Percentiles rank a stretch among this genome's conserved stretches.
phyloP scores from a whole-genome alignment of 2,797 vertebrate genomes.

The Micromesistius poutassou region DNA sequence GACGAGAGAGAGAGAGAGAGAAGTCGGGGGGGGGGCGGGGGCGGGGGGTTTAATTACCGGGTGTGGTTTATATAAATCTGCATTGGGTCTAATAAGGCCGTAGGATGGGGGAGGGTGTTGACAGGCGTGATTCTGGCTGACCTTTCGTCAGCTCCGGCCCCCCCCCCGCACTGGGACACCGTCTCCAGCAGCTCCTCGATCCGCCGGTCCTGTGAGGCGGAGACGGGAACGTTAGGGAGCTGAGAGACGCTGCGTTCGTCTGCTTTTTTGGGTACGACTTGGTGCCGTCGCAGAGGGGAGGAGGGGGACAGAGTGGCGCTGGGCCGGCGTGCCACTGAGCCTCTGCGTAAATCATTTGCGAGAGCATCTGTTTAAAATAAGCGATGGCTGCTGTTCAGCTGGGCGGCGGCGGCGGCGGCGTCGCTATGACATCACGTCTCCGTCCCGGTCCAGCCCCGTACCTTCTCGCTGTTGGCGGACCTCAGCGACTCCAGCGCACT shows the following conservation, averaged over 20 bases:
- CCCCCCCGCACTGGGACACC: constrained; percentile 80
- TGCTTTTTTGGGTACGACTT: background rate
- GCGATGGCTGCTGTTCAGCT: background rate
- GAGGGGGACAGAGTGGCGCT: too few relatives aligned
- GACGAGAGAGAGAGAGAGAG: background rate
- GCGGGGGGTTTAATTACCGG: background rate
- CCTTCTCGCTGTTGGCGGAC: constrained; percentile 89
- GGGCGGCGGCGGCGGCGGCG: background rate
- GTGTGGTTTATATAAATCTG: background rate
- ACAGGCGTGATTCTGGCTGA: constrained; percentile 37
- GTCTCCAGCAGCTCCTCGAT: constrained; percentile 89
- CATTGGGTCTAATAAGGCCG: background rate
- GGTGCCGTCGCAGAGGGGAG: background rate
- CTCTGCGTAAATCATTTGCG: background rate
- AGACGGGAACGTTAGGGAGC: background rate
- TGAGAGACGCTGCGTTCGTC: too few relatives aligned
- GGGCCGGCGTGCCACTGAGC: too few relatives aligned
- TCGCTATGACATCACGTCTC: background rate
- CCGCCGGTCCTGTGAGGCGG: constrained; percentile 79
- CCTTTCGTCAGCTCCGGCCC: constrained; percentile 82
- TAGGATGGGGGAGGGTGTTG: background rate
- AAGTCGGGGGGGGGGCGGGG: background rate
- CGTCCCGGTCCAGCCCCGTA: constrained; percentile 47
- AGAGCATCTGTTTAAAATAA: background rate
- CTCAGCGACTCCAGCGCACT: constrained; percentile 82